phyloP scores from a whole-genome alignment of 2,113 vertebrate species.

The Mionectes macconnelli region DNA sequence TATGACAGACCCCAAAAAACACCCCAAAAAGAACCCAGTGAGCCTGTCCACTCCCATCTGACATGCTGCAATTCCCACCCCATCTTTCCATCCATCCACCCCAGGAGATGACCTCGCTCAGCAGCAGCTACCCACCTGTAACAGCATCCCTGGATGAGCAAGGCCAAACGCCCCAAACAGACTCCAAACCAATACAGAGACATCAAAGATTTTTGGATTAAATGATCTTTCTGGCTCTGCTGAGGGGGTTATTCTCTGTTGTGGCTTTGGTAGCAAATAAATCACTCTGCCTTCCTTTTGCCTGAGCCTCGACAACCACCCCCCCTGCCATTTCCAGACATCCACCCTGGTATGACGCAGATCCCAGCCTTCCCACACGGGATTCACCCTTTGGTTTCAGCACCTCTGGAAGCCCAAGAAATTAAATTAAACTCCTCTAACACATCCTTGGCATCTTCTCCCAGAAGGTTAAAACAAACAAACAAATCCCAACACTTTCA shows the following conservation, averaged over 20 bases:
- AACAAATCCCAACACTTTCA: background rate
- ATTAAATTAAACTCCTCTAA: background rate
- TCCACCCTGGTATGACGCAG: accelerated
- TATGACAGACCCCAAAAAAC: background rate
- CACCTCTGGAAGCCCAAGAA: background rate
- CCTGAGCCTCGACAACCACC: background rate
- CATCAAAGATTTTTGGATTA: background rate
- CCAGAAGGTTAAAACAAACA: background rate
- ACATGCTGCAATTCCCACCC: background rate
- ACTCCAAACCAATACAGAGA: background rate
- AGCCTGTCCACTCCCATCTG: background rate
- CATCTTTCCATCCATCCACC: background rate
- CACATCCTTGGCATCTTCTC: background rate
- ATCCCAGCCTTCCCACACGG: background rate
- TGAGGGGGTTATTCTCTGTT: background rate
- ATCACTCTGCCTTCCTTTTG: background rate
- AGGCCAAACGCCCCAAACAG: background rate
- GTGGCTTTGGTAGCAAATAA: background rate
- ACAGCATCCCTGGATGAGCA: background rate
- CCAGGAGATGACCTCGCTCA: accelerated
- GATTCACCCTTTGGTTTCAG: background rate
- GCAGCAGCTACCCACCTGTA: background rate
- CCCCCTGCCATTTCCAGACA: background rate
- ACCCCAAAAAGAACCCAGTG: background rate
- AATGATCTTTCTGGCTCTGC: background rate